Evolutionary conservation across 2,888 invertebrate genomes (phyloP).

Genomic region (Lepidocyrtinus sp.): DNA sequence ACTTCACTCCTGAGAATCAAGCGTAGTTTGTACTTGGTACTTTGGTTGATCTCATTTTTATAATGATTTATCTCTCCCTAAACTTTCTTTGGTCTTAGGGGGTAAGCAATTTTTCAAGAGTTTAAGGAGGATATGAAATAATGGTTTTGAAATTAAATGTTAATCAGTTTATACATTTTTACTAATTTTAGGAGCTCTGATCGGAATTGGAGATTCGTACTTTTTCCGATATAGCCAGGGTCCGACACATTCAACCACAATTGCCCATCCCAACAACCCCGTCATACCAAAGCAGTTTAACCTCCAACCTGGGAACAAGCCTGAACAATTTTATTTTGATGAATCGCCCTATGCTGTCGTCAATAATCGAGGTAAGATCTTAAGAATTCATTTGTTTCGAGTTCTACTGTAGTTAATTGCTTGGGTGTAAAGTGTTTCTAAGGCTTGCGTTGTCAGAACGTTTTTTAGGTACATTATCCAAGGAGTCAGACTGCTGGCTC

Average conservation of each 20-base stretch:
- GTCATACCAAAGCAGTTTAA: slow-evolving; percentile 75
- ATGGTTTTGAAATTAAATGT: not conserved
- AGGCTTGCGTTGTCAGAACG: too few species aligned
- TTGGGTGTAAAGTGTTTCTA: slow-evolving; percentile 12
- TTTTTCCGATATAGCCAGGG: slow-evolving; percentile 91
- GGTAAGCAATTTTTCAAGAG: not conserved
- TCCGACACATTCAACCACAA: slow-evolving; percentile 83
- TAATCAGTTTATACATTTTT: slow-evolving; percentile 7
- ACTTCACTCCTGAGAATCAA: too few species aligned
- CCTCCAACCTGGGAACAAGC: slow-evolving; percentile 47
- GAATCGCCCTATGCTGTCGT: slow-evolving; percentile 67
- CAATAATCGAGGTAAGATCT: slow-evolving; percentile 59
- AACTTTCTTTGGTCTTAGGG: not conserved
- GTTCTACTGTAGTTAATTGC: slow-evolving; percentile 38
- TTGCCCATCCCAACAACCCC: slow-evolving; percentile 74
- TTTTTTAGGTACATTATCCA: too few species aligned
- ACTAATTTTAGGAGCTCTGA: slow-evolving; percentile 83
- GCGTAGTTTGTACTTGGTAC: too few species aligned
- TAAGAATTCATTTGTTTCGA: slow-evolving; percentile 40
- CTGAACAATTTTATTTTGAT: slow-evolving; percentile 59
- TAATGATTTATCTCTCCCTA: slow-evolving; percentile 12
- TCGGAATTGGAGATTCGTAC: slow-evolving; percentile 91
- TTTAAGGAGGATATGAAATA: too few species aligned
- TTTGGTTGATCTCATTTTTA: slow-evolving; percentile 15
- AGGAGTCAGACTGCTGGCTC: slow-evolving; percentile 48